A percentile compares a stretch with the other conserved stretches of the same genome.
These are phyloP conservation scores for Mongoloraphidia duomilia DNA, from an alignment of 2,888 invertebrate genomes.

Conservation along the genomic window DNA sequence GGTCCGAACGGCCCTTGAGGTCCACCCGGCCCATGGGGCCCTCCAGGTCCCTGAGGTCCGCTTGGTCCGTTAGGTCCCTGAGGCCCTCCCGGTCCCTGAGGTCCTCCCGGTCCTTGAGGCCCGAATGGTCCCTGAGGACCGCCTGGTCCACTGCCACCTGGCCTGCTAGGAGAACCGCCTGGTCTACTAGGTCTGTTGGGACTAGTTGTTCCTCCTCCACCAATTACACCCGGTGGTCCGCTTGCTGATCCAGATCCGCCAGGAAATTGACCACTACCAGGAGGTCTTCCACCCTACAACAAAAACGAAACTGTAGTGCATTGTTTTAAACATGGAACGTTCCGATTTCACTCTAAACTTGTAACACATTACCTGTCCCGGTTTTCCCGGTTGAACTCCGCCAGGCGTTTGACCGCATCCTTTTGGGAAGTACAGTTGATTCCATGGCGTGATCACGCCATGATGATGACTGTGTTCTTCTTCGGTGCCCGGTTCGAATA, in stretches of 20 bases:
- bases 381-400: slow-evolving; percentile 4
- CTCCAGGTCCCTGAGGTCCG: slow-evolving; percentile 32
- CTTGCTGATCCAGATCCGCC: not conserved
- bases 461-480: slow-evolving; percentile 27
- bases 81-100: slow-evolving; percentile 19
- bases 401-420: slow-evolving; percentile 43
- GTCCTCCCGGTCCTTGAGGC: slow-evolving; percentile 19
- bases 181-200: slow-evolving; percentile 17
- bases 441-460: slow-evolving; percentile 48
- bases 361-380: not conserved
- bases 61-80: slow-evolving; percentile 18
- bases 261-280: not conserved
- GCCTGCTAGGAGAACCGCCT: slow-evolving; percentile 9
- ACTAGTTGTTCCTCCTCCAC: slow-evolving; percentile 11
- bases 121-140: slow-evolving; percentile 10
- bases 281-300: not conserved
- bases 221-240: slow-evolving; percentile 3
- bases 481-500: slow-evolving; percentile 13
- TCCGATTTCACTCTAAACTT: not conserved
- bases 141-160: slow-evolving; percentile 16
- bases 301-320: not conserved
- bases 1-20: too few species aligned
- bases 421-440: slow-evolving; percentile 54
- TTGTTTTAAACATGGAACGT: not conserved
- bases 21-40: slow-evolving; percentile 37